Percentiles rank a stretch among this genome's conserved stretches.
Conservation (phyloP, 1,140 invertebrate species). For the Cydia fagiglandana region DNA sequence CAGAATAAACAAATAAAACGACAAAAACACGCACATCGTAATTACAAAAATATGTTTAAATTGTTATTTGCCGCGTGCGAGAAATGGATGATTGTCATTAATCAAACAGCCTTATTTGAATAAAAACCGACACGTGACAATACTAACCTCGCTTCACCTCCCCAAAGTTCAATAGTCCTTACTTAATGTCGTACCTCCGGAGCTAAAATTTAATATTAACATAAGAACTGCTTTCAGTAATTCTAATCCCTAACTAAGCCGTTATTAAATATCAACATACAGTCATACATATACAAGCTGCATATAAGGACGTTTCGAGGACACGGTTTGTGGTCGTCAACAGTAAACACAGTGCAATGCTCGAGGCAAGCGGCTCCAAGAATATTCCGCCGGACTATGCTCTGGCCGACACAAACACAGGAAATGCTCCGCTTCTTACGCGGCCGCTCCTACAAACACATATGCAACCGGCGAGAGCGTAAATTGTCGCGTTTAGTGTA, state of each 20-base stretch:
- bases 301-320: conserved; percentile 3
- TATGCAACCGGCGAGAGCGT: conserved; percentile 41
- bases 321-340: conserved; percentile 41
- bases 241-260: too few relatives aligned
- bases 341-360: conserved; percentile 62
- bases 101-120: too few relatives aligned
- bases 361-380: conserved; percentile 49
- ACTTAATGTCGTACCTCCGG: too few relatives aligned
- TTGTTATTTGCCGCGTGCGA: too few relatives aligned
- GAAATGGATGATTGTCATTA: too few relatives aligned
- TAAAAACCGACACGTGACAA: too few relatives aligned
- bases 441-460: conserved; percentile 44
- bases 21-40: neutral
- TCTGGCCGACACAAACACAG: conserved; percentile 42
- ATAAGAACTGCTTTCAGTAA: too few relatives aligned
- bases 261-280: too few relatives aligned
- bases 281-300: too few relatives aligned
- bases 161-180: too few relatives aligned
- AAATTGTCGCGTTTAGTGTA: conserved; percentile 29
- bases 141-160: too few relatives aligned
- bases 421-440: conserved; percentile 56
- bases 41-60: neutral
- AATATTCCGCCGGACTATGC: conserved; percentile 70
- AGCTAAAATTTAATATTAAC: too few relatives aligned
- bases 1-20: neutral